Base-by-base conservation (phyloP, 2,888 invertebrate species). In the Drosophila bunnanda region DNA sequence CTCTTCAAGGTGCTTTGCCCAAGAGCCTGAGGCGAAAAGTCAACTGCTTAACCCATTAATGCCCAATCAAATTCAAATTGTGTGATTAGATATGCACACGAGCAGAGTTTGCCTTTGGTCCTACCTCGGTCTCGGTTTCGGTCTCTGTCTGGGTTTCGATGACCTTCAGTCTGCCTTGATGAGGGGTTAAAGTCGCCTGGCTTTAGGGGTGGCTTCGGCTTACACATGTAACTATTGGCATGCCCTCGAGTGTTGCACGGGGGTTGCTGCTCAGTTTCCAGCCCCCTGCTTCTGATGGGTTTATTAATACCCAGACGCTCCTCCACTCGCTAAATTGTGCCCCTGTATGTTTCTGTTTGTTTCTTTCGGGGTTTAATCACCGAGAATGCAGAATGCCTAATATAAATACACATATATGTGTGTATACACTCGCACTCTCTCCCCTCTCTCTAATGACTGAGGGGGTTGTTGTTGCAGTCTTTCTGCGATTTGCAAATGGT, bases 401-500 rank as follows among this genome's bases (percentile, higher is more conserved):
- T 52, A 32, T 50, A 50, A 32, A 32, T 25, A 43, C 20, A 20
- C 43, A 57, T 28, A 25, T 25, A 25, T 25, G 4, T 25, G 4
- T 25, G 4, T 25, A 25, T 25, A 25, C 44, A 20, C 66, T 64
- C 72, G 55, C 43, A 55, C 46, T 30, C 32, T 13, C 25, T 41
- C n/a, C 15, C 25, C 41, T n/a, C 44, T 30, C 38, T n/a, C 39
- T 41, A 20, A 39, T 39, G 25, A 43, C 10, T 46, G 57, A 22
- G 70, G 82, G 87, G 82, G 82, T 81, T 82, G 81, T 64, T 64
- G 62, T 46, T 64, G 64, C 46, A 50, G 20, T 50, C 43, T 48
- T 68, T 75, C 61, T 75, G 83, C 81, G 82, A 89, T 85, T 85
- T 87, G 89, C 85, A 87, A 85, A 85, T 85, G 89, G 80, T 85